Percentiles rank a stretch among this genome's conserved stretches.
Evolutionary conservation across 2,797 vertebrate genomes (phyloP).

Genomic region (Sebastes oblongus): DNA sequence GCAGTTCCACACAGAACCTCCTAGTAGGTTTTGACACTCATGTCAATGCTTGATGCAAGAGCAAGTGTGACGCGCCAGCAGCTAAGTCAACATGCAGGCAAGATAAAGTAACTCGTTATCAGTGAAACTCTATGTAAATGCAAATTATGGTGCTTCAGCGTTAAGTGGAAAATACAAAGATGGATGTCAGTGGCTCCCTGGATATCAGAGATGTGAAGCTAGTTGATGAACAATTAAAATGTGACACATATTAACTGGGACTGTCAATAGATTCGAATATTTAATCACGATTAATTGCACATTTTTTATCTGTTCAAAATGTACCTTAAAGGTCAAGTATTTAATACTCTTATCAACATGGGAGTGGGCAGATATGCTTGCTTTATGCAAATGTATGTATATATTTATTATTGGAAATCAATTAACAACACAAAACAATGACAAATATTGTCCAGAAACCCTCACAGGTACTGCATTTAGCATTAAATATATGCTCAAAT

Average conservation of each 20-base stretch:
- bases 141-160: conserved; percentile 3
- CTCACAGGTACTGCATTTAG: no score
- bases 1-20: conserved; percentile 7
- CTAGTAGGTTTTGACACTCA: not conserved
- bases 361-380: no score
- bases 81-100: not conserved
- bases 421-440: no score
- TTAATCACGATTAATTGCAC: no score
- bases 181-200: not conserved
- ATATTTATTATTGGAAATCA: no score
- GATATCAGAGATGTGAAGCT: not conserved
- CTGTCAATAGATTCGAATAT: no score
- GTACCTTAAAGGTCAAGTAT: no score
- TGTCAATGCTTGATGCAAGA: not conserved
- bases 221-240: not conserved
- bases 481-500: no score
- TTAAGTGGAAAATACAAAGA: not conserved
- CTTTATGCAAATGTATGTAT: no score
- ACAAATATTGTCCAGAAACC: no score
- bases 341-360: no score
- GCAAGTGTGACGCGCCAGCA: conserved; percentile 5
- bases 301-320: no score
- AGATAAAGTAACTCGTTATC: not conserved
- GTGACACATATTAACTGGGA: not conserved
- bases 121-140: conserved; percentile 25